phyloP scores from a whole-genome alignment of 1,140 invertebrate species.

The Drosophila teissieri region DNA sequence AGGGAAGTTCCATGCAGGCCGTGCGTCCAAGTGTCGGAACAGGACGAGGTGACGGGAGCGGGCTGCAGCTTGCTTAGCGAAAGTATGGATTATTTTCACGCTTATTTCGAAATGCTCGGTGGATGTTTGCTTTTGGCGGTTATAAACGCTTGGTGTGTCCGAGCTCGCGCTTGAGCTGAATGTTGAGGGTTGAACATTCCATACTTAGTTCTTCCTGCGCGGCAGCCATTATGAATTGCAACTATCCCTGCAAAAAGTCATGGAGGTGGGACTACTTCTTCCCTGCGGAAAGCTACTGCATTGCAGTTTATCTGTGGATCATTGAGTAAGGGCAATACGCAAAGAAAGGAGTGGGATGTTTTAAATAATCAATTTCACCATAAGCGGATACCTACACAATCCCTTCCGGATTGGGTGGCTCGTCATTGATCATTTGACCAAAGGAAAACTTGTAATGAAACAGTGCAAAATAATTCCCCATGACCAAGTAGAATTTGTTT shows the following conservation, averaged over 20 bases:
- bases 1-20: conserved; percentile 34
- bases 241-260: conserved; percentile 7
- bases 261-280: conserved; percentile 2
- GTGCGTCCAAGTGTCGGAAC: conserved; percentile 12
- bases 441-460: conserved; percentile 28
- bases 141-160: conserved; percentile 82
- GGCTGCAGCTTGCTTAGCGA: conserved; percentile 74
- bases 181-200: conserved; percentile 17
- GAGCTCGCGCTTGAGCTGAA: conserved; percentile 22
- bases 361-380: too few species aligned
- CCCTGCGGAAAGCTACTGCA: too few species aligned
- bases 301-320: too few species aligned
- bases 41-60: conserved; percentile 10
- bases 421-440: conserved; percentile 43
- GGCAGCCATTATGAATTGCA: conserved; percentile 32
- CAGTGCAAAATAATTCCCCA: conserved; percentile 45
- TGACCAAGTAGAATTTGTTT: conserved; percentile 66
- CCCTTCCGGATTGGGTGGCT: conserved; percentile 31
- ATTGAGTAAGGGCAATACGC: too few species aligned
- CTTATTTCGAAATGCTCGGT: conserved; percentile 82
- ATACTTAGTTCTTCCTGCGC: background rate
- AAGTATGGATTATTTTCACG: conserved; percentile 82
- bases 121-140: conserved; percentile 81
- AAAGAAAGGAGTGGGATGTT: too few species aligned
- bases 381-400: too few species aligned